phyloP scores from a whole-genome alignment of 2,888 invertebrate species.

The Ophioninae sp. region DNA sequence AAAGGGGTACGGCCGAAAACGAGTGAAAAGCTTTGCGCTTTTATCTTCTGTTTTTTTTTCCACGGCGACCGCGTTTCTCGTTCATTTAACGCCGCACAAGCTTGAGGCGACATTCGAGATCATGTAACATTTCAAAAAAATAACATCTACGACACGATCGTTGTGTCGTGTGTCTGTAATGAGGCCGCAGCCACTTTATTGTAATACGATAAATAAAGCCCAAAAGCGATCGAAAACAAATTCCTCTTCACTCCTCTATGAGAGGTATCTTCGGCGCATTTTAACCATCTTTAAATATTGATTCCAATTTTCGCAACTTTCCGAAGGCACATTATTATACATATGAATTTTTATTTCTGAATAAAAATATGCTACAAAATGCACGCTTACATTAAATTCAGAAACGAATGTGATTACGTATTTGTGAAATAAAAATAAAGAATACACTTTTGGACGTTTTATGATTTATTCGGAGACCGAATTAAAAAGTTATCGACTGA shows the following conservation, averaged over 20 bases:
- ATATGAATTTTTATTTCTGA: background rate
- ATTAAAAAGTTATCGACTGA: no score
- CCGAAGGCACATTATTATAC: background rate
- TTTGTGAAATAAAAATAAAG: background rate
- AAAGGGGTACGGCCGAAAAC: background rate
- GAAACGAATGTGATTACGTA: background rate
- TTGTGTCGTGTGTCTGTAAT: constrained; percentile 28
- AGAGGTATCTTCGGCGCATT: background rate
- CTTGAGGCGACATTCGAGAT: constrained; percentile 5
- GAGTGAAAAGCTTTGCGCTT: constrained; percentile 11
- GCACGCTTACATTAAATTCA: background rate
- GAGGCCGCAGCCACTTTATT: constrained; percentile 16
- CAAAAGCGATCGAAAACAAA: background rate
- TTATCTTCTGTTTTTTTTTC: constrained; percentile 26
- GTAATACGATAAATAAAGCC: constrained; percentile 43
- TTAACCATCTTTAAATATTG: background rate
- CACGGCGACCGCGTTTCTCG: constrained; percentile 6
- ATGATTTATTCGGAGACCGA: no score
- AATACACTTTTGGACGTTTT: background rate
- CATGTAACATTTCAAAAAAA: background rate
- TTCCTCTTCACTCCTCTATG: background rate
- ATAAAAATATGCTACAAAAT: background rate
- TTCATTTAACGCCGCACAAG: background rate
- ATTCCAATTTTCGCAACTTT: background rate
- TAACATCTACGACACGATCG: constrained; percentile 30